Base-by-base conservation (phyloP, 2,888 invertebrate species). In the Hyles lineata region DNA sequence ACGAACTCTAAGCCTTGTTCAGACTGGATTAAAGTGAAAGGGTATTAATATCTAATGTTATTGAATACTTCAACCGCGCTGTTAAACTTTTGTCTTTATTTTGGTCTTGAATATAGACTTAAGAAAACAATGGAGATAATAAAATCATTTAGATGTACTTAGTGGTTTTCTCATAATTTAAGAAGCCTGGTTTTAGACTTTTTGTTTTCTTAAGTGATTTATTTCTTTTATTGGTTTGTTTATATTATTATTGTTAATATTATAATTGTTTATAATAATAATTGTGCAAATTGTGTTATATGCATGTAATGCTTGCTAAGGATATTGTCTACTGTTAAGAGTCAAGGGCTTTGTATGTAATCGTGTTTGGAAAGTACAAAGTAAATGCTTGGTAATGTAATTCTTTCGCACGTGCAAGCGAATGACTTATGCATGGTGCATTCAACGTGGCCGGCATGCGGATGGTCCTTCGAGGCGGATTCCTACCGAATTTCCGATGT, bases 1-100 rank as follows among this genome's bases (percentile, higher is more conserved):
- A 43, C 67, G 17, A 50, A 21, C 21, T 61, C 60, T 67, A 67
- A 67, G 43, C 67, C 23, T 50, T 50, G 67, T 67, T 67, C 67
- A 67, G 67, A 67, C 67, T 43, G 67, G 67, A 67, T 67, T 67
- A 67, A 21, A 50, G 63, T 35, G 63, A 43, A 67, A 43, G 67
- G 63, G 17, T 23, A 67, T 67, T 23, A 50, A 50, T 67, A 50
- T 50, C 63, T 63, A 63, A 50, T 23, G 23, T 43, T 50, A 43
- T 43, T 67, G 67, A 21, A 50, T 15, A 67, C 25, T 67, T 55
- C 21, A 43, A n/a, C 63, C 25, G 17, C 43, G 25, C 32, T n/a
- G 29, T 19, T 61, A 29, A 61, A 2, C 25, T 61, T 61, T 61
- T 29, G 61, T 29, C 25, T 61, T 29, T 61, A 6, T 29, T n/a